Evolutionary conservation across 1,140 invertebrate species (phyloP), one percentile per base, ranked within the genome.

Genomic region (Drosophila sulfurigaster): DNA sequence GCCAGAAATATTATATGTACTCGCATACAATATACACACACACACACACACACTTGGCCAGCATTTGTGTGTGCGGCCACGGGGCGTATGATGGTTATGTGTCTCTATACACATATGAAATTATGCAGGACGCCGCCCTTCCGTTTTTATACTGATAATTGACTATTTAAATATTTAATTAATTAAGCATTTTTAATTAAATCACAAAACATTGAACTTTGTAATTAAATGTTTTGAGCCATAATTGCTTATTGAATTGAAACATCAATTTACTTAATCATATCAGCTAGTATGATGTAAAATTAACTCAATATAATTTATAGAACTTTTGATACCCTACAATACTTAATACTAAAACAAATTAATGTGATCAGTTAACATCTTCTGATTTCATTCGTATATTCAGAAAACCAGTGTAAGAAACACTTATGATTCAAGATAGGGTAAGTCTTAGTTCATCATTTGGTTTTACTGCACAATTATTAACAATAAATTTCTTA

Each of bases 141-240:
- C 41, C 41, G 1, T 43, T 43, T 13, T n/a, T 13, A 38, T 25
- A 66, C 67, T 75, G 59, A 43, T 83, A 81, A 81, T 85, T 75
- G 51, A 70, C 56, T 70, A 67, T 87, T 79, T 69, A 78, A 86
- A 83, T 70, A 79, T 63, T 69, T 67, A 72, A 72, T 66, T 56
- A 75, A 76, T 79, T 59, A 73, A 41, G 13, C 58, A 74, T 51
- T 71, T 77, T 77, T 79, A 83, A 83, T 83, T 66, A 77, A 77
- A 77, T 77, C 46, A 28, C 8, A 16, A 20, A 45, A 63, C 62
- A 58, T 20, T 67, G 11, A 43, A 49, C 51, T 76, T 62, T 51
- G 41, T 48, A 76, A 70, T 77, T 80, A 54, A 73, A 70, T 62
- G 38, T 78, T 67, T 68, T 78, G 43, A 65, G 43, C 62, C 54